Evolutionary conservation across 2,113 vertebrate species (phyloP).

Genomic region (Vidua macroura): DNA sequence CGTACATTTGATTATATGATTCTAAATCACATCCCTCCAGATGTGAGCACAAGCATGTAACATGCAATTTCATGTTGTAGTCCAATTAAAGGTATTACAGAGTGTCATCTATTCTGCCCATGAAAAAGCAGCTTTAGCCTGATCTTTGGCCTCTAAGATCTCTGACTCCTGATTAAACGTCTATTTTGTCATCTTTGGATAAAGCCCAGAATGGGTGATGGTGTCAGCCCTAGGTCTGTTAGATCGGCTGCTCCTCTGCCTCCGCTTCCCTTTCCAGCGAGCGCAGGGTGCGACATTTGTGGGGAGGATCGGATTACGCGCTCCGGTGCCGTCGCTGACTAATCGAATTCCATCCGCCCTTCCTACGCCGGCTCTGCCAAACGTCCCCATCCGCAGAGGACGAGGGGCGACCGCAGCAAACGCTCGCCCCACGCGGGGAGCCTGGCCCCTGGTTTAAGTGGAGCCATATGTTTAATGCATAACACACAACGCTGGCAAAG

Average conservation of each 20-base stretch:
- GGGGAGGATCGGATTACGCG: not conserved
- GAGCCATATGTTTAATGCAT: slow-evolving; percentile 30
- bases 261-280: not conserved
- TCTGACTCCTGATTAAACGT: not conserved
- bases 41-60: not conserved
- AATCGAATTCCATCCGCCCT: not conserved
- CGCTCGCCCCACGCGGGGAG: not conserved
- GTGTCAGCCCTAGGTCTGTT: not conserved
- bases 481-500: not conserved
- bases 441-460: slow-evolving; percentile 29
- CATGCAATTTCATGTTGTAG: not conserved
- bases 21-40: not conserved
- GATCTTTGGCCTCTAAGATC: not conserved
- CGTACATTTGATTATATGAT: not conserved
- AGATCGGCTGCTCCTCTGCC: not conserved
- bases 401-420: not conserved
- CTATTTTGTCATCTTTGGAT: not conserved
- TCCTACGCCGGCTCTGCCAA: not conserved
- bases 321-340: not conserved
- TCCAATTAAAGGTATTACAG: not conserved
- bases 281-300: not conserved
- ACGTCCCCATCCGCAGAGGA: not conserved
- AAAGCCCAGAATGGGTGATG: not conserved
- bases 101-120: not conserved
- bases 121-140: not conserved